Conservation (phyloP, 1,140 invertebrate genomes). For the Drosophila repleta region DNA sequence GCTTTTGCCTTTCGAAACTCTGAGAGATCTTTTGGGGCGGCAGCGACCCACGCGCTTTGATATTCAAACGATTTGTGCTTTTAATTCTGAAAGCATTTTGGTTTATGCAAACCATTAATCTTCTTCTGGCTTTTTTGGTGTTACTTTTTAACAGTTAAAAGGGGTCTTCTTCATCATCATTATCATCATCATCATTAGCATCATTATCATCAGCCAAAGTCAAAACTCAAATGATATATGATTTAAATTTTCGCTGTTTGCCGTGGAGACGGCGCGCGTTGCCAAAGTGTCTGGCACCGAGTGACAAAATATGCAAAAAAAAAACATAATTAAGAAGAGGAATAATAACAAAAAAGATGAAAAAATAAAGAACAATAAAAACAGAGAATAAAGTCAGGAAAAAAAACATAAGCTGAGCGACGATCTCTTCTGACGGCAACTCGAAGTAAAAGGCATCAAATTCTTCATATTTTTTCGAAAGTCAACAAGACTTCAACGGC, state of each 20-base stretch:
- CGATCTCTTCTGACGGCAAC: conserved; percentile 15
- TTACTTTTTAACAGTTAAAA: conserved; percentile 37
- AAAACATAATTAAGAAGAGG: conserved; percentile 2
- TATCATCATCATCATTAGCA: not conserved
- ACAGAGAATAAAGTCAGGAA: not conserved
- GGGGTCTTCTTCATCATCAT: conserved; percentile 16
- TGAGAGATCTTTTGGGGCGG: conserved; percentile 32
- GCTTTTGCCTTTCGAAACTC: conserved; percentile 25
- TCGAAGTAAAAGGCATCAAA: conserved; percentile 3
- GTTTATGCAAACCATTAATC: conserved; percentile 29
- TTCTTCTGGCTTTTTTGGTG: conserved; percentile 14
- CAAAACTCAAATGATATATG: conserved; percentile 6
- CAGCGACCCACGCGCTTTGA: conserved; percentile 44
- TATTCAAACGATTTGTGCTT: conserved; percentile 54
- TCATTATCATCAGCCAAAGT: not conserved
- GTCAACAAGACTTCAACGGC: conserved; percentile 9
- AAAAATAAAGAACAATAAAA: not conserved
- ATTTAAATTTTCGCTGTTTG: not conserved
- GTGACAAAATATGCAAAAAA: conserved; percentile 33
- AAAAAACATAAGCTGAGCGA: conserved; percentile 1
- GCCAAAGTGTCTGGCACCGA: conserved; percentile 41
- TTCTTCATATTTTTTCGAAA: conserved; percentile 5
- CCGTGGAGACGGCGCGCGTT: conserved; percentile 13
- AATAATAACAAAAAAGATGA: not conserved
- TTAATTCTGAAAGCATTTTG: conserved; percentile 50